Percentiles rank a stretch among this genome's conserved stretches.
These are phyloP conservation scores for Himalopsyche anomala DNA, from an alignment of 2,888 invertebrate species.

Conservation along the genomic window DNA sequence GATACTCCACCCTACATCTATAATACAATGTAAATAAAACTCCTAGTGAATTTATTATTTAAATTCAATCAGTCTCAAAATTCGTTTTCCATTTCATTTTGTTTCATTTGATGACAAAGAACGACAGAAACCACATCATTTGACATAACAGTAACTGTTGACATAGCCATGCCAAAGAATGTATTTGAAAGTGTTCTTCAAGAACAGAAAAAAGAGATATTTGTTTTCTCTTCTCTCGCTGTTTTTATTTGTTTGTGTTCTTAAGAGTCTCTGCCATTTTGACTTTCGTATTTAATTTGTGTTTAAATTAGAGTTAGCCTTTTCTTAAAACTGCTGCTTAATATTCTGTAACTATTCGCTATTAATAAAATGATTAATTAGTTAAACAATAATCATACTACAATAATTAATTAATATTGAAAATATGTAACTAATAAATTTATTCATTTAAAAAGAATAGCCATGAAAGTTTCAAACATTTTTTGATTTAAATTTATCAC, in stretches of 20 bases:
- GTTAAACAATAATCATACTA: too few relatives aligned
- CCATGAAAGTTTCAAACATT: too few relatives aligned
- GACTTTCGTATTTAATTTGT: background rate
- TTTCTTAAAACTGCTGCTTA: background rate
- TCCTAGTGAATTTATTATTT: conserved; percentile 6
- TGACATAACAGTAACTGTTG: conserved; percentile 40
- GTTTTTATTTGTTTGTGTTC: conserved; percentile 15
- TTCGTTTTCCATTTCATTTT: conserved; percentile 40
- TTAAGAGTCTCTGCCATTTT: conserved; percentile 7
- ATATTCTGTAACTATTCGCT: too few relatives aligned
- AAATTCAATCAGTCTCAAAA: conserved; percentile 46
- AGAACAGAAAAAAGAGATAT: conserved; percentile 35
- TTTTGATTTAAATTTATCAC: too few relatives aligned
- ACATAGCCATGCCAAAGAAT: background rate
- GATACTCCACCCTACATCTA: background rate
- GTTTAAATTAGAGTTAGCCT: background rate
- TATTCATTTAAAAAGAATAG: too few relatives aligned
- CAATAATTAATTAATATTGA: too few relatives aligned
- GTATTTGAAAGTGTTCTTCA: background rate
- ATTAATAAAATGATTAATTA: too few relatives aligned
- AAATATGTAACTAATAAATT: too few relatives aligned
- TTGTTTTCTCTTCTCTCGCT: background rate
- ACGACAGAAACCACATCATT: conserved; percentile 31
- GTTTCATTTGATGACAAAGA: conserved; percentile 36
- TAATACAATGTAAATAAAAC: conserved; percentile 36